Percentiles rank a stretch among this genome's conserved stretches.
These are phyloP conservation scores for Nerophis lumbriciformis DNA, from an alignment of 2,113 vertebrate genomes.

Conservation along the genomic window DNA sequence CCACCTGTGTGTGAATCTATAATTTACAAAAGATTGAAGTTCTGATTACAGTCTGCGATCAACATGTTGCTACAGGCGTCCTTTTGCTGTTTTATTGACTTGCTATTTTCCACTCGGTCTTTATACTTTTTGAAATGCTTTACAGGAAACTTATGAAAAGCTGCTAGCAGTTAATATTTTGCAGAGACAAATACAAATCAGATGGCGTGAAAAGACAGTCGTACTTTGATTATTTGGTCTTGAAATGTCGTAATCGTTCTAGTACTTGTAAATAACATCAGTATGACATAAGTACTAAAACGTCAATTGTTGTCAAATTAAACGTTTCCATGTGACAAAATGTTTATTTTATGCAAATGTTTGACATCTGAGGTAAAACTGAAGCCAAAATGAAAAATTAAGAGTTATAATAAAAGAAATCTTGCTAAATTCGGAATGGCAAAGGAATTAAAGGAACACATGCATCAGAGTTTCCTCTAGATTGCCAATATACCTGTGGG, in stretches of 20 bases:
- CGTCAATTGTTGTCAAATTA: neutral
- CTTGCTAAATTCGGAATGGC: too few relatives aligned
- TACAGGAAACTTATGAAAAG: slow-evolving; percentile 24
- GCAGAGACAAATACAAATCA: slow-evolving; percentile 7
- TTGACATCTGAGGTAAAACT: too few relatives aligned
- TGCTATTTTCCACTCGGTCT: too few relatives aligned
- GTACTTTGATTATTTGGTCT: too few relatives aligned
- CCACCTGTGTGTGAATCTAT: too few relatives aligned
- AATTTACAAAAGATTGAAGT: neutral
- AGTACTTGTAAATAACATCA: neutral
- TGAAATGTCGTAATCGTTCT: neutral
- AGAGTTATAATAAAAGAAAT: too few relatives aligned
- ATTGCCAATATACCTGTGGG: too few relatives aligned
- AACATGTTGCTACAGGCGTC: neutral
- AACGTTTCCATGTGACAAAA: neutral
- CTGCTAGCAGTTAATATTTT: slow-evolving; percentile 27
- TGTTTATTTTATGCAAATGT: too few relatives aligned
- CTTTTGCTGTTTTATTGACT: neutral
- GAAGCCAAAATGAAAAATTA: too few relatives aligned
- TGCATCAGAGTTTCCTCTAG: neutral
- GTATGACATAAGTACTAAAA: neutral
- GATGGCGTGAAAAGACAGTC: slow-evolving; percentile 9
- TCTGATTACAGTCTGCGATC: neutral
- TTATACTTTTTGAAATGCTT: slow-evolving; percentile 6
- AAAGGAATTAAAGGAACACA: neutral